Base-by-base conservation (phyloP, 2,888 invertebrate genomes). In the Euzophera pinguis region DNA sequence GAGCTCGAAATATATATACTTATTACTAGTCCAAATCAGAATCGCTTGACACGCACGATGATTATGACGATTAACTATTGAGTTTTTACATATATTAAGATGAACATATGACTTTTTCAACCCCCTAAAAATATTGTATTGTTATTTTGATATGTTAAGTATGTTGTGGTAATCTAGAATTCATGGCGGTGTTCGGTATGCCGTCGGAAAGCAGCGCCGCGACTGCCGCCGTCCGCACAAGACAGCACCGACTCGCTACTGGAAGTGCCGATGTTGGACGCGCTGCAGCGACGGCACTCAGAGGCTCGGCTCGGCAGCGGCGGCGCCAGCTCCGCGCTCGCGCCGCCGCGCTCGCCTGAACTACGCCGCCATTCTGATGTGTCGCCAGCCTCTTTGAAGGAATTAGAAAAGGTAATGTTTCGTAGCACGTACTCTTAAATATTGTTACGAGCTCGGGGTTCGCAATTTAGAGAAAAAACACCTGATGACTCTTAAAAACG, bases 171-270 rank as follows among this genome's bases (percentile, higher is more conserved):
- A n/a, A n/a, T n/a, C n/a, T 81, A 95, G 95, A 93, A 90, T 61
- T 94, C 93, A 66, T 97, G 97, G 97, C 93, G 95, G 54, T 97
- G 97, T 84, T 97, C 96, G 62, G 96, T 97, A 13, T 97, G 97
- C 77, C 93, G 97, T 29, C 93, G 95, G 61, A 96, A 96, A 84
- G 92, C 96, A 60, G 95, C 94, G 52, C 95, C 95, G 10, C 91
- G 96, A 27, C 91, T 94, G 29, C 94, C 94, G 48, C 92, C 96
- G 29, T 91, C 94, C 3, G 91, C 93, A 1, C 96, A 96, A 75
- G 96, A 96, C 75, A 96, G 96, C 58, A 95, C 95, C n/a, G 96
- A 96, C 78, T 96, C 96, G 2, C 80, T 95, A 53, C 88, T 96
- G 57, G 96, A 96, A 56, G 94, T 96, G 55, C 96, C 96, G 0